A percentile compares a stretch with the other conserved stretches of the same genome.
phyloP scores from a whole-genome alignment of 2,797 vertebrate species.

The Enoplosus armatus region DNA sequence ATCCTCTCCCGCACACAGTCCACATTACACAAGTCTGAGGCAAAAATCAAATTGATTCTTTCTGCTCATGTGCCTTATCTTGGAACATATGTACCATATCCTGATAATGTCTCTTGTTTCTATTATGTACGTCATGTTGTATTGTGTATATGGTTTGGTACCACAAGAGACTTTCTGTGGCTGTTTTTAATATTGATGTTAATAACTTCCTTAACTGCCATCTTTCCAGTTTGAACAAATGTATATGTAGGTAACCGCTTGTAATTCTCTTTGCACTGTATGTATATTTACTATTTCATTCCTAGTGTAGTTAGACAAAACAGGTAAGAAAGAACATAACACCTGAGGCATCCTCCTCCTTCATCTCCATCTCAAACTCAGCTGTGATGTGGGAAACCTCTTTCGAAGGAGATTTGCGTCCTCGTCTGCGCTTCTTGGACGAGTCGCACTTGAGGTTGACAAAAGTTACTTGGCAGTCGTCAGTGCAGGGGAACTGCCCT shows the following conservation, averaged over 20 bases:
- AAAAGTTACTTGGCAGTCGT: constrained; percentile 94
- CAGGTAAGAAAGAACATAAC: constrained; percentile 3
- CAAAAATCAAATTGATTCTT: neutral
- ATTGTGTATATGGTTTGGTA: neutral
- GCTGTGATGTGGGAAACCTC: constrained; percentile 95
- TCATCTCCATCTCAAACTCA: constrained; percentile 96
- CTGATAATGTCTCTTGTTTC: neutral
- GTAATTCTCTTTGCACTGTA: neutral
- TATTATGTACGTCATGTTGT: neutral
- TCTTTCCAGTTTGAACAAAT: neutral
- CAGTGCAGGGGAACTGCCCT: constrained; percentile 89
- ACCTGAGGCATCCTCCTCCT: constrained; percentile 93
- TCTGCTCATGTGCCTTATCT: neutral
- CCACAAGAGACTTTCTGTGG: neutral
- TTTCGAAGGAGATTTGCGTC: constrained; percentile 93
- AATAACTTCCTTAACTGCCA: neutral
- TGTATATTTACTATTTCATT: neutral
- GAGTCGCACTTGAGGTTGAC: constrained; percentile 97
- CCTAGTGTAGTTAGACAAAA: neutral
- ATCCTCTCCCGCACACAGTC: constrained; percentile 91
- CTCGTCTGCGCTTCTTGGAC: constrained; percentile 93
- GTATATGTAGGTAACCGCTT: no score
- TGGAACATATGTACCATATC: neutral
- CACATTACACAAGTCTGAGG: constrained; percentile 90
- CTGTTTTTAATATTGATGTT: neutral